Evolutionary conservation across 1,140 invertebrate species (phyloP), one percentile per base, ranked within the genome.

Genomic region (Drosophila setifemur): DNA sequence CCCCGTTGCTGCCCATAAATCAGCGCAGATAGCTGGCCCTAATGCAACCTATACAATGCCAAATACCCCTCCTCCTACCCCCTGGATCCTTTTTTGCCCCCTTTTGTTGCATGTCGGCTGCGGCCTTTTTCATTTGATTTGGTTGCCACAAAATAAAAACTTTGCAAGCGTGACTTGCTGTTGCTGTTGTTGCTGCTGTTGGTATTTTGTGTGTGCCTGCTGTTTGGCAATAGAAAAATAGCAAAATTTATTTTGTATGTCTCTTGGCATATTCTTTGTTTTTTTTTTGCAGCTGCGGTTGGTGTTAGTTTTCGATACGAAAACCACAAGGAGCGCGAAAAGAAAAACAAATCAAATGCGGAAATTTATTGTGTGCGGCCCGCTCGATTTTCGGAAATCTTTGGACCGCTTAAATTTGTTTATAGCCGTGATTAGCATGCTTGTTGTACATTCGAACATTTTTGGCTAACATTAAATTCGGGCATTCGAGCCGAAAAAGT

Each of bases 141-240:
- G 71, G 60, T 75, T 86, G 81, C 79, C 71, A 72, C 79, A 83
- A 79, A 79, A 83, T 83, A 83, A 85, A 83, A 83, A 85, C 79
- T 73, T 85, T 83, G 85, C 79, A 74, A 78, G 79, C 79, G 79
- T 83, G 74, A 83, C 79, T 83, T 67, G 78, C 79, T 66, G 70
- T 42, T 54, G 54, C 28, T 73, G 50, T 25, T 29, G 43, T 33
- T 33, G 37, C 25, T 55, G n/a, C n/a, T n/a, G n/a, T n/a, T n/a
- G n/a, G n/a, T n/a, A n/a, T n/a, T n/a, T n/a, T n/a, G 55, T 53
- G 26, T 60, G 66, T 49, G 50, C 52, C 44, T 67, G 68, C 28
- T 57, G 69, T 70, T 76, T 66, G 72, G 76, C 70, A 83, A 85
- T 60, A 74, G 37, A 57, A 55, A 83, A 83, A 83, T 85, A 54